These are phyloP conservation scores for Morelia viridis DNA, from an alignment of 2,797 vertebrate species.

Conservation along the genomic window DNA sequence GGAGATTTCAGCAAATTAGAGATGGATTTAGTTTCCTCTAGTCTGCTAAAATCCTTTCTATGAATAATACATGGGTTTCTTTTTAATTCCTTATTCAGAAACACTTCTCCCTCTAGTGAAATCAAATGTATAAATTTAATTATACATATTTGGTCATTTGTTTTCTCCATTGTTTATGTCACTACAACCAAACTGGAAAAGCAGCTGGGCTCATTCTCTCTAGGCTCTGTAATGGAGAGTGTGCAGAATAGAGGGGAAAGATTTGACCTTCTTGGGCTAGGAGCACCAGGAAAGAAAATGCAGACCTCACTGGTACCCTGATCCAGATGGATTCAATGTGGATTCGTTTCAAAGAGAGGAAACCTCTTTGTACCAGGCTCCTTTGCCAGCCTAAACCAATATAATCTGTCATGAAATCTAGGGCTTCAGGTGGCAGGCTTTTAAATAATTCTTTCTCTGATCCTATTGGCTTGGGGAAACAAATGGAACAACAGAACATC, in stretches of 20 bases:
- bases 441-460: not conserved
- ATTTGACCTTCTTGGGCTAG: conserved; percentile 6
- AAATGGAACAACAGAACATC: not conserved
- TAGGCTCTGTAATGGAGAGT: not conserved
- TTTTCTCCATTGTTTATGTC: conserved; percentile 9
- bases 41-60: not conserved
- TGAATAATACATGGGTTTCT: conserved; percentile 10
- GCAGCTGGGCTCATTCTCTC: not conserved
- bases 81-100: conserved; percentile 38
- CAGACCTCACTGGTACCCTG: no score
- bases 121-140: conserved; percentile 31
- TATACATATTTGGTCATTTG: not conserved
- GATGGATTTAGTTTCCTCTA: conserved; percentile 17
- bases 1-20: not conserved
- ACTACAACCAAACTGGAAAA: not conserved
- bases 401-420: not conserved
- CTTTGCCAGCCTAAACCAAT: not conserved
- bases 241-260: not conserved
- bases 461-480: not conserved
- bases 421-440: not conserved
- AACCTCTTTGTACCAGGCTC: not conserved
- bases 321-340: not conserved
- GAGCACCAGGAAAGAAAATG: not conserved
- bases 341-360: not conserved
- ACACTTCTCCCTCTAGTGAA: conserved; percentile 34